Evolutionary conservation across 2,113 vertebrate genomes (phyloP), one percentile per base, ranked within the genome.

Genomic region (Larimichthys crocea): DNA sequence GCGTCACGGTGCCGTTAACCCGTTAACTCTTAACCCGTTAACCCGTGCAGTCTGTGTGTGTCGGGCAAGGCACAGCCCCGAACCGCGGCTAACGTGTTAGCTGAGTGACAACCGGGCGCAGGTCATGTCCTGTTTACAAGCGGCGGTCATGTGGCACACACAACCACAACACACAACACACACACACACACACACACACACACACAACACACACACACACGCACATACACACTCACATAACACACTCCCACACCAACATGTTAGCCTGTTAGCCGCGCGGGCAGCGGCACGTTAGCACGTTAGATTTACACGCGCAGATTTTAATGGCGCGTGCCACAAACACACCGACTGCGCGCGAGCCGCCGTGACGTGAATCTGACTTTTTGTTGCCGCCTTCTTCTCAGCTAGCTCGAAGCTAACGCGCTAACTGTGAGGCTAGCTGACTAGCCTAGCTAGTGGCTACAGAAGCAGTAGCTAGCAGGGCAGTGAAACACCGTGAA

Each of bases 131-230:
- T 42, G 84, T 84, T 86, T 74, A 82, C 86, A 67, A 57, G 73
- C 74, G 74, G 56, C 67, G 74, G 84, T 85, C 80, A 87, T 89
- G 88, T 85, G 86, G 53, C n/a, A n/a, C n/a, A n/a, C n/a, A n/a
- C n/a, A n/a, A n/a, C n/a, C n/a, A n/a, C n/a, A n/a, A n/a, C n/a
- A n/a, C n/a, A n/a, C n/a, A n/a, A n/a, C n/a, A n/a, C n/a, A n/a
- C n/a, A n/a, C 88, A 81, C 80, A 63, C n/a, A n/a, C n/a, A n/a
- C n/a, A n/a, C n/a, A n/a, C n/a, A n/a, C n/a, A n/a, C n/a, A n/a
- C n/a, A n/a, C n/a, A n/a, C n/a, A n/a, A n/a, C n/a, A n/a, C n/a
- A 53, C 49, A 63, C 59, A 44, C 40, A 10, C 61, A 44, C 49
- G 6, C 49, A 64, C 60, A 80, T 77, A 70, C 71, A 69, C 40